Percentiles rank a stretch among this genome's conserved stretches.
Evolutionary conservation across 2,113 vertebrate genomes (phyloP).

Genomic region (Dipodomys spectabilis): DNA sequence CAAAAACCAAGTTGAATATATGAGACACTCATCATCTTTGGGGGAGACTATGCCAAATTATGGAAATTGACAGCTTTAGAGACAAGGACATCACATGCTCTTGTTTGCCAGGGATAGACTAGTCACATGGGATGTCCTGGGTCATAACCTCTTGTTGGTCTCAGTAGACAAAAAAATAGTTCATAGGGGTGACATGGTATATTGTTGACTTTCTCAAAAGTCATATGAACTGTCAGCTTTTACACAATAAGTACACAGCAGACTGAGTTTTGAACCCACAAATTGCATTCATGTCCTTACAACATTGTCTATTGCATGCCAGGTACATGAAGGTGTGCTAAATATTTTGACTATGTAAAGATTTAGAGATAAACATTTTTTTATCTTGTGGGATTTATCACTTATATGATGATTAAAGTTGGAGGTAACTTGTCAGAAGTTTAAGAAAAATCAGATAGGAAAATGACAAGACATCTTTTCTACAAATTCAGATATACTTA

Average conservation of each 20-base stretch:
- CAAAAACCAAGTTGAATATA: rapidly evolving
- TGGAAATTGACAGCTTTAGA: neutral
- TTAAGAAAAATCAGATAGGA: neutral
- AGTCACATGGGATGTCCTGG: no score
- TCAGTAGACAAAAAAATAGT: no score
- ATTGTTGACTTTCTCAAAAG: no score
- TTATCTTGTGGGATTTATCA: neutral
- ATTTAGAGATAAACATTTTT: neutral
- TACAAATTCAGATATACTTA: neutral
- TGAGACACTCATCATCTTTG: neutral
- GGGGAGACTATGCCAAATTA: neutral
- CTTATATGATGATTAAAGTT: neutral
- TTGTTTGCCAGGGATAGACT: neutral
- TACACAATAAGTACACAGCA: no score
- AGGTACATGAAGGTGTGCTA: neutral
- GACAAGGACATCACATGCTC: neutral
- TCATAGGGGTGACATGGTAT: no score
- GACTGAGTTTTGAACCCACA: neutral
- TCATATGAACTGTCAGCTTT: no score
- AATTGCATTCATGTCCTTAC: neutral
- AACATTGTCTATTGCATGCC: neutral
- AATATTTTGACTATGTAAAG: neutral
- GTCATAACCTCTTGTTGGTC: no score
- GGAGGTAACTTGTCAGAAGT: neutral
- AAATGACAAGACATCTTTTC: neutral